Conservation (phyloP, 1,140 invertebrate genomes). For the Drosophila quadrilineata region DNA sequence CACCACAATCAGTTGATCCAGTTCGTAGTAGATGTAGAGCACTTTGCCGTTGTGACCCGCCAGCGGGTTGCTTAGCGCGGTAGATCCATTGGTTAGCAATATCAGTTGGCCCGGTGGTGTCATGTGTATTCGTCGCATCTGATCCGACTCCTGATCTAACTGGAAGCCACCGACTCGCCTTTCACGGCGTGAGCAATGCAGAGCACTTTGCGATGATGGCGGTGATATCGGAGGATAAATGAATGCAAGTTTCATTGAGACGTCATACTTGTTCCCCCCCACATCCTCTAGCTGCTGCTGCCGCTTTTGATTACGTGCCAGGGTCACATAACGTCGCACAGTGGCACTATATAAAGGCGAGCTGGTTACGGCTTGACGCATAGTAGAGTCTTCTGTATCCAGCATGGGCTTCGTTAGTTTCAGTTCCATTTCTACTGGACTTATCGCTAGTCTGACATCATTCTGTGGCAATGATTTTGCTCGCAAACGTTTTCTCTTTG, state of each 20-base stretch:
- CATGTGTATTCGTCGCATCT: background rate
- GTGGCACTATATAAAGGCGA: slow-evolving; percentile 15
- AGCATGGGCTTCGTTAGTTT: background rate
- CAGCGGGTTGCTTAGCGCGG: slow-evolving; percentile 54
- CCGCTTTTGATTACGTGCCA: background rate
- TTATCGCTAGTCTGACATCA: background rate
- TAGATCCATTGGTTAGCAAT: slow-evolving; percentile 24
- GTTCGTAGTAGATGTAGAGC: slow-evolving; percentile 70
- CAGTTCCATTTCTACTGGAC: background rate
- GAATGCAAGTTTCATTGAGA: slow-evolving; percentile 8
- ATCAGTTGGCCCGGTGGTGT: slow-evolving; percentile 41
- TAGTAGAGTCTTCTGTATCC: slow-evolving; percentile 13
- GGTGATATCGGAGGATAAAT: slow-evolving; percentile 26
- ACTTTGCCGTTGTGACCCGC: slow-evolving; percentile 56
- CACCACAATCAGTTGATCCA: slow-evolving; percentile 70
- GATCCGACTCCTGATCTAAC: background rate
- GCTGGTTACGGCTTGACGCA: background rate
- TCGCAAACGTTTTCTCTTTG: slow-evolving; percentile 1
- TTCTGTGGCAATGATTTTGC: slow-evolving; percentile 31
- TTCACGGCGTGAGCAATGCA: slow-evolving; percentile 35
- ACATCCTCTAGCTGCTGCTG: background rate
- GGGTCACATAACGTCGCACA: slow-evolving; percentile 12
- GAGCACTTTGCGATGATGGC: background rate
- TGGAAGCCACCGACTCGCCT: slow-evolving; percentile 22
- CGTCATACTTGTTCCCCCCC: background rate